These are phyloP conservation scores for Falco punctatus DNA, from an alignment of 2,113 vertebrate genomes.

Conservation along the genomic window DNA sequence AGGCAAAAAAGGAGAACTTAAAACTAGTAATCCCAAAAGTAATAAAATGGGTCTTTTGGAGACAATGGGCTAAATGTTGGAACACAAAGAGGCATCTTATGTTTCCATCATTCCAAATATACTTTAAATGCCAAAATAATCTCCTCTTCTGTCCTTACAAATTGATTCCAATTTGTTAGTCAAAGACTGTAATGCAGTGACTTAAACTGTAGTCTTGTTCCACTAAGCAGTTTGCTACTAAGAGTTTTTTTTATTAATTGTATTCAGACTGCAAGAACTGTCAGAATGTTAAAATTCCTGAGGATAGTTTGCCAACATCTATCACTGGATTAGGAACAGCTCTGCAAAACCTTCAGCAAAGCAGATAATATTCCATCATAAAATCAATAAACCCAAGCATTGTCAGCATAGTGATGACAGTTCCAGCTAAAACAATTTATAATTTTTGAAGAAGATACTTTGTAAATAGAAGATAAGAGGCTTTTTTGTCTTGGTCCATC, in stretches of 20 bases:
- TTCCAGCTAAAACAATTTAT: slow-evolving; percentile 61
- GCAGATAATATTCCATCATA: slow-evolving; percentile 68
- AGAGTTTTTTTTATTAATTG: slow-evolving; percentile 43
- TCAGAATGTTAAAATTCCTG: slow-evolving; percentile 59
- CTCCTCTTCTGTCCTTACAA: background rate
- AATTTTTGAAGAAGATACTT: slow-evolving; percentile 42
- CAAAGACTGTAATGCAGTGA: slow-evolving; percentile 39
- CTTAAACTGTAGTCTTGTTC: slow-evolving; percentile 19
- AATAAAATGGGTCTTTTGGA: background rate
- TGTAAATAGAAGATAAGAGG: slow-evolving; percentile 25
- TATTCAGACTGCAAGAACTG: slow-evolving; percentile 29
- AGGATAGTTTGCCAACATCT: slow-evolving; percentile 64
- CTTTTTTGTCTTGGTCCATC: background rate
- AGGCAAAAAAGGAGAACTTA: background rate
- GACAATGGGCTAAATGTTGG: background rate
- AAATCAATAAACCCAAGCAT: slow-evolving; percentile 65
- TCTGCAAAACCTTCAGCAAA: slow-evolving; percentile 63
- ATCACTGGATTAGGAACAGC: slow-evolving; percentile 64
- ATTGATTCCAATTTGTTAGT: slow-evolving; percentile 51
- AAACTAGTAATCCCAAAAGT: background rate
- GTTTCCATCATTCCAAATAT: slow-evolving; percentile 9
- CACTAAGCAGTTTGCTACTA: slow-evolving; percentile 24
- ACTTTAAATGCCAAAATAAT: slow-evolving; percentile 28
- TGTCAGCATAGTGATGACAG: slow-evolving; percentile 59
- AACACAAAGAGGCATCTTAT: background rate